A percentile compares a stretch with the other conserved stretches of the same genome.
These are phyloP conservation scores for Myrmophylax atrothorax DNA, from an alignment of 2,113 vertebrate species.

Conservation along the genomic window DNA sequence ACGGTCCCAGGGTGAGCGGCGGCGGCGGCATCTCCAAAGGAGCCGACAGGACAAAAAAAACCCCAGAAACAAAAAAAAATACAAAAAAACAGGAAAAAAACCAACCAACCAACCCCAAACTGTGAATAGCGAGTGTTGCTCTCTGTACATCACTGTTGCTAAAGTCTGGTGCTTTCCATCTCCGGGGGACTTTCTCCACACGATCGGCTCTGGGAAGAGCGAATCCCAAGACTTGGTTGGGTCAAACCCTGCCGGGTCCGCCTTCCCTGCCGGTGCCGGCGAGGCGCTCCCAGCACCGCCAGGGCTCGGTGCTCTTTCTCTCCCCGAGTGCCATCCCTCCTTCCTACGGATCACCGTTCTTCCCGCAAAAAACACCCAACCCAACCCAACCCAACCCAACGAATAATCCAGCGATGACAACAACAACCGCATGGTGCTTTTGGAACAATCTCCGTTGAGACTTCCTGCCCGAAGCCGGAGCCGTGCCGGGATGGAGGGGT, in stretches of 20 bases:
- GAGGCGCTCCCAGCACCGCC: background rate
- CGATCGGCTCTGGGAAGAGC: conserved; percentile 56
- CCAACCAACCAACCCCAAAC: conserved; percentile 69
- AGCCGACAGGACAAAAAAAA: conserved; percentile 40
- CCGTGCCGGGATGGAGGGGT: accelerated
- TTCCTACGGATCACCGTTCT: conserved; percentile 44
- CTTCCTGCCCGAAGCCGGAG: background rate
- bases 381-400: background rate
- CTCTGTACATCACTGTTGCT: conserved; percentile 55
- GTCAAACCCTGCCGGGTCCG: background rate
- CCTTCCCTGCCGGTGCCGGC: background rate
- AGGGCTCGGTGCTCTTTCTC: conserved; percentile 30
- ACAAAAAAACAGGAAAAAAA: conserved; percentile 54
- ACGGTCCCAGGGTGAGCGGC: accelerated
- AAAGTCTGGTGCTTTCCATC: conserved; percentile 74
- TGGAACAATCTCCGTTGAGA: background rate
- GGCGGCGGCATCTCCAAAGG: conserved; percentile 14
- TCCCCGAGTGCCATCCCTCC: conserved; percentile 51
- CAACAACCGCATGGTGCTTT: conserved; percentile 52
- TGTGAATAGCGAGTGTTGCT: conserved; percentile 73
- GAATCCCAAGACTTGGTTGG: conserved; percentile 39
- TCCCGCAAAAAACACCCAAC: background rate
- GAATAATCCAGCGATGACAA: background rate
- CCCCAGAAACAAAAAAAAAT: background rate
- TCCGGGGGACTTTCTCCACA: conserved; percentile 48